These are phyloP conservation scores for Hirtodrosophila alboralis DNA, from an alignment of 2,888 invertebrate species.

Conservation along the genomic window DNA sequence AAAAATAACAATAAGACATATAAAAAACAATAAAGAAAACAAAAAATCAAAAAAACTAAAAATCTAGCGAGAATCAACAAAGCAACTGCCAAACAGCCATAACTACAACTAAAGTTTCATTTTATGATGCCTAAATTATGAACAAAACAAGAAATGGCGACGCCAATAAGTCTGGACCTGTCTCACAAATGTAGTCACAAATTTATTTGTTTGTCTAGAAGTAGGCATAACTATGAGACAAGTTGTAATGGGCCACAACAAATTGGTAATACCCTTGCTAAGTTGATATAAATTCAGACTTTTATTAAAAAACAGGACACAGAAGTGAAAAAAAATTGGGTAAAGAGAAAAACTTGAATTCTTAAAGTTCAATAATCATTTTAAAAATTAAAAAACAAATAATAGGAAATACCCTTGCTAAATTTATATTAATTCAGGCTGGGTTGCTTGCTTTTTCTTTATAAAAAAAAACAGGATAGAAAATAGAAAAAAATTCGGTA, in stretches of 20 bases:
- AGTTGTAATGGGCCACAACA: neutral
- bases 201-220: constrained; percentile 64
- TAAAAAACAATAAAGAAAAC: constrained; percentile 27
- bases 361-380: too few relatives aligned
- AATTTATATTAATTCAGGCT: too few relatives aligned
- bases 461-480: too few relatives aligned
- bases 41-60: constrained; percentile 55
- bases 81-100: constrained; percentile 32
- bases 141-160: constrained; percentile 47
- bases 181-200: constrained; percentile 38
- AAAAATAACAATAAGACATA: constrained; percentile 30
- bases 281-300: neutral
- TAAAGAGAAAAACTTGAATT: too few relatives aligned
- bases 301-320: neutral
- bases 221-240: constrained; percentile 32
- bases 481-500: too few relatives aligned
- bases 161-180: constrained; percentile 80
- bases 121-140: constrained; percentile 70
- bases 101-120: constrained; percentile 50
- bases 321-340: too few relatives aligned
- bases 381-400: too few relatives aligned
- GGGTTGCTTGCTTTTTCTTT: too few relatives aligned
- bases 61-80: constrained; percentile 51
- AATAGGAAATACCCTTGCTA: too few relatives aligned
- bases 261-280: constrained; percentile 28